Conservation (phyloP, 2,888 invertebrate genomes). For the Xylota sylvarum region DNA sequence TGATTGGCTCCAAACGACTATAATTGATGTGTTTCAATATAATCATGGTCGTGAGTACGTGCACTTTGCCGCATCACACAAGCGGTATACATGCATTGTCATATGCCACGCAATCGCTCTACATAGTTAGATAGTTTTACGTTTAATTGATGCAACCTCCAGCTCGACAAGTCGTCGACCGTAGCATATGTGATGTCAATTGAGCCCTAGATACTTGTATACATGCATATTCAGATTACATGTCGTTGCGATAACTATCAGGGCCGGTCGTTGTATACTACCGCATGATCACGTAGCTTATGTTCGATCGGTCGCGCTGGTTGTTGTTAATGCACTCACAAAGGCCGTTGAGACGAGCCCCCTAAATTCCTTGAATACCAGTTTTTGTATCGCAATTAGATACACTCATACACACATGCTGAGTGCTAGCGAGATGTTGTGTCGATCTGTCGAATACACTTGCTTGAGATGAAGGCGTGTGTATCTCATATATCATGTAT, state of each 20-base stretch:
- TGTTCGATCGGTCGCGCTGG: constrained; percentile 21
- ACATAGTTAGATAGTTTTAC: constrained; percentile 21
- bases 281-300: constrained; percentile 71
- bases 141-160: constrained; percentile 69
- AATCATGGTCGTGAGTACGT: constrained; percentile 50
- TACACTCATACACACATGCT: constrained; percentile 32
- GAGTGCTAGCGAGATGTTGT: constrained; percentile 6
- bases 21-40: constrained; percentile 21
- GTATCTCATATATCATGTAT: constrained; percentile 7
- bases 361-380: constrained; percentile 76
- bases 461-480: constrained; percentile 27
- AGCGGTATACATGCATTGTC: neutral
- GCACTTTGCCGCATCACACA: constrained; percentile 62
- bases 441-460: constrained; percentile 41
- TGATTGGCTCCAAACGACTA: neutral
- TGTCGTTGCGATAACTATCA: constrained; percentile 57
- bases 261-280: constrained; percentile 50
- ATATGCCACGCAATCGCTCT: constrained; percentile 46
- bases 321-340: constrained; percentile 58
- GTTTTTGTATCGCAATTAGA: constrained; percentile 68
- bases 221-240: constrained; percentile 27
- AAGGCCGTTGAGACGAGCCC: constrained; percentile 72
- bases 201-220: constrained; percentile 13
- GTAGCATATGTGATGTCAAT: constrained; percentile 31
- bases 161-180: constrained; percentile 67